Evolutionary conservation across 2,888 invertebrate genomes (phyloP).

Genomic region (Drosophila yooni): DNA sequence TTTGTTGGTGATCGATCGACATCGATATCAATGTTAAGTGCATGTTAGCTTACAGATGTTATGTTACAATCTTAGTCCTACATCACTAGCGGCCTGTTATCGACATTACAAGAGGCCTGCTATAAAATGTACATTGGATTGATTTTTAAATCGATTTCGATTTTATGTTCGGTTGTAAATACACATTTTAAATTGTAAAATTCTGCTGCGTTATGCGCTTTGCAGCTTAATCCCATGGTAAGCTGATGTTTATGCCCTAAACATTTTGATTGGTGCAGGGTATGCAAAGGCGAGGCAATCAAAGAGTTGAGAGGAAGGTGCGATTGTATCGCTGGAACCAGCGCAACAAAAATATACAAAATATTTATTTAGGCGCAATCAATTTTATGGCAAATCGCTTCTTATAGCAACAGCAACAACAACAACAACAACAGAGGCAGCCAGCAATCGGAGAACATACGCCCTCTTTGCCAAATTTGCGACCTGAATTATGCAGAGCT

Average conservation of each 20-base stretch:
- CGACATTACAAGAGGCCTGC: too few relatives aligned
- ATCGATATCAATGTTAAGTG: too few relatives aligned
- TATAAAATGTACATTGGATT: background rate
- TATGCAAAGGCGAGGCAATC: slow-evolving; percentile 40
- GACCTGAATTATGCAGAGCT: slow-evolving; percentile 65
- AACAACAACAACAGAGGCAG: slow-evolving; percentile 8
- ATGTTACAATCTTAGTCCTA: too few relatives aligned
- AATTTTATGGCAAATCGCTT: slow-evolving; percentile 75
- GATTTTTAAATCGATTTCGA: background rate
- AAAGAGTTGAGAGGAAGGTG: slow-evolving; percentile 44
- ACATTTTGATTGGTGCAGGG: slow-evolving; percentile 9
- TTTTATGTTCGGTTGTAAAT: background rate
- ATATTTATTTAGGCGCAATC: slow-evolving; percentile 78
- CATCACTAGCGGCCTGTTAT: too few relatives aligned
- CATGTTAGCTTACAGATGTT: too few relatives aligned
- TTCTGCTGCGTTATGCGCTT: background rate
- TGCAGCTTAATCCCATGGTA: background rate
- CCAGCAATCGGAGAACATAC: slow-evolving; percentile 10
- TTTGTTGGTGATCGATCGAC: too few relatives aligned
- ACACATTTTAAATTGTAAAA: too few relatives aligned
- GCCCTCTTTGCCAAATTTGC: slow-evolving; percentile 47
- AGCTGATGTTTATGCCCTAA: background rate
- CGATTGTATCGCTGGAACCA: slow-evolving; percentile 9
- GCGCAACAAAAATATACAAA: slow-evolving; percentile 47
- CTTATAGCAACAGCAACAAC: slow-evolving; percentile 48